Evolutionary conservation across 2,888 invertebrate genomes (phyloP).

Genomic region (Endotricha flammealis): DNA sequence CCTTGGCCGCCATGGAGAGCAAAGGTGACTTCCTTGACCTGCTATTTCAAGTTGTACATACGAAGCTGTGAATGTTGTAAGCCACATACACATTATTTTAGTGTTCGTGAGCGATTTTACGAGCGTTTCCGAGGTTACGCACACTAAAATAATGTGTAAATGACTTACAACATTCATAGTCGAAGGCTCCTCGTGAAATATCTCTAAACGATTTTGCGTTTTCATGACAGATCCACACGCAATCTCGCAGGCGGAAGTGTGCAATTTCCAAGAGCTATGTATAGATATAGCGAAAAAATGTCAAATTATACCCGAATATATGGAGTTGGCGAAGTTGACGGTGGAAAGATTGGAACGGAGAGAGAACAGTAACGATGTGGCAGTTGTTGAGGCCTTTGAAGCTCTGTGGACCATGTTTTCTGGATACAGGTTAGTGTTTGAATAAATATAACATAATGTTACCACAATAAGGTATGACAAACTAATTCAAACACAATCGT

Average conservation of each 20-base stretch:
- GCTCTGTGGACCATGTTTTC: conserved; percentile 61
- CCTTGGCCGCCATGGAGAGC: conserved; percentile 36
- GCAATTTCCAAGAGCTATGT: conserved; percentile 58
- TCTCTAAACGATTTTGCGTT: not conserved
- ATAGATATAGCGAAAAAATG: conserved; percentile 58
- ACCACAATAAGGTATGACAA: too few relatives aligned
- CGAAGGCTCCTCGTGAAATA: too few relatives aligned
- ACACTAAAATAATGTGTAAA: too few relatives aligned
- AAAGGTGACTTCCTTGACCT: conserved; percentile 39
- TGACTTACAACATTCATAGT: too few relatives aligned
- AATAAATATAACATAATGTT: too few relatives aligned
- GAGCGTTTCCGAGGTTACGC: too few relatives aligned
- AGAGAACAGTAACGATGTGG: conserved; percentile 24
- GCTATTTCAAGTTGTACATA: too few relatives aligned
- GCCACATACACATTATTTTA: too few relatives aligned
- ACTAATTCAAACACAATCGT: too few relatives aligned
- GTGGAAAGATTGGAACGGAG: conserved; percentile 40
- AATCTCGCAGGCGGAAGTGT: conserved; percentile 49
- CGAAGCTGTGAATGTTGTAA: too few relatives aligned
- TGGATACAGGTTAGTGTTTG: conserved; percentile 64
- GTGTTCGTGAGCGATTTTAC: too few relatives aligned
- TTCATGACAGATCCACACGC: conserved; percentile 42
- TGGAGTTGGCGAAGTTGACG: conserved; percentile 60
- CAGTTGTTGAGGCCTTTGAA: conserved; percentile 58
- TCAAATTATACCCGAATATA: conserved; percentile 68